Conservation (phyloP, 1,140 invertebrate genomes). For the Sarcophaga peregrina region DNA sequence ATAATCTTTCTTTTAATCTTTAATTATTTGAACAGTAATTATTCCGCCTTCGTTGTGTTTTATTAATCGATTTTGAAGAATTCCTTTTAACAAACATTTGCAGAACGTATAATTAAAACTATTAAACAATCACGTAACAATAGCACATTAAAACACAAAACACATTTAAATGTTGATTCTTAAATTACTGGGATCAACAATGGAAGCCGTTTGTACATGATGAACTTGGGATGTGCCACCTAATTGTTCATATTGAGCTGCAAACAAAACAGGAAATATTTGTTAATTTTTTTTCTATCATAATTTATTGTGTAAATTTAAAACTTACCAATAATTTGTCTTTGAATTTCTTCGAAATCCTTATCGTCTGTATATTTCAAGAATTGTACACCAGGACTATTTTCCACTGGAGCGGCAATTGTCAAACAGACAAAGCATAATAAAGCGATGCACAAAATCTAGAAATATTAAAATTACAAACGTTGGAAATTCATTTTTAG, state of each 20-base stretch:
- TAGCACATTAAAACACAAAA: neutral
- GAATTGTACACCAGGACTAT: constrained; percentile 48
- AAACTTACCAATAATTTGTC: constrained; percentile 52
- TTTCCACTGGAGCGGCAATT: constrained; percentile 37
- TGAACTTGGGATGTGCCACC: constrained; percentile 54
- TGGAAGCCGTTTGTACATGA: constrained; percentile 47
- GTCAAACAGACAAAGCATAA: neutral
- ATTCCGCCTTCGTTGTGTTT: too few relatives aligned
- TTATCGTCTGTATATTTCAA: constrained; percentile 55
- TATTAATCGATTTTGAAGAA: too few relatives aligned
- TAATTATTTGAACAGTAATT: too few relatives aligned
- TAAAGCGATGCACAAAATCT: constrained; percentile 3
- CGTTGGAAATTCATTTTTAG: neutral
- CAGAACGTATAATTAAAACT: too few relatives aligned
- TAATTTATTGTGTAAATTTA: neutral
- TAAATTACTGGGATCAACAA: constrained; percentile 51
- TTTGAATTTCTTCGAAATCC: constrained; percentile 54
- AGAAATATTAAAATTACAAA: neutral
- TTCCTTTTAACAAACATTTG: too few relatives aligned
- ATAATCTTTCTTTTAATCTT: too few relatives aligned
- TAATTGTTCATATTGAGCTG: constrained; percentile 55
- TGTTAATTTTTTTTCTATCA: neutral
- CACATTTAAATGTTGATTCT: constrained; percentile 51
- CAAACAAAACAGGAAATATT: constrained; percentile 14
- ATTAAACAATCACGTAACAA: neutral